Evolutionary conservation across 2,113 vertebrate species (phyloP), one percentile per base, ranked within the genome.

Genomic region (Brachyistius frenatus): DNA sequence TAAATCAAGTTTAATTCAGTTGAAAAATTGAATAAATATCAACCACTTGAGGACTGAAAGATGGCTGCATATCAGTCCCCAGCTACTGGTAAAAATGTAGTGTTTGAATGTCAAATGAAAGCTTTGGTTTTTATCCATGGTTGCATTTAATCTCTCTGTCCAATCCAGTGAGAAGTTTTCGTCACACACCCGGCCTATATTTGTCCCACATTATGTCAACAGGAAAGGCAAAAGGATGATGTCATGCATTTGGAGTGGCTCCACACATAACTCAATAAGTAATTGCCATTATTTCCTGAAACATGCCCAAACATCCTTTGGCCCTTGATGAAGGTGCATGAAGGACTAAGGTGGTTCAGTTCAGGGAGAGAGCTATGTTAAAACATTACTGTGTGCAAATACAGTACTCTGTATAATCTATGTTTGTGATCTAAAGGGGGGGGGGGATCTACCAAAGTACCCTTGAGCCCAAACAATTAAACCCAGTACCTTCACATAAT

Each of bases 161-260:
- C 23, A n/a, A 73, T 23, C 9, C 71, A 68, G 57, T 79, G 61
- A 65, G 15, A 16, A 1, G 15, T 60, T 82, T 87, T 64, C 39
- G 77, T 68, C 37, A 36, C 49, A 50, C 36, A n/a, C 66, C 69
- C 69, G 32, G 31, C 71, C 67, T 83, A 71, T 72, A 78, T 88
- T 85, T 77, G 76, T 86, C 62, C 54, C 37, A 11, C 52, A 57
- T 77, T 76, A 85, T 83, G 86, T 91, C 83, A 89, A 86, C 90
- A 88, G 84, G 87, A 88, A 92, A 86, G 62, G 53, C 72, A 70
- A 78, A 58, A 49, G 54, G 47, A 84, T 90, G 88, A 92, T 88
- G 89, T 91, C 75, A 90, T 89, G 64, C 37, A 2, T 86, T 83
- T 84, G 83, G 74, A 84, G 50, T 61, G 55, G 73, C 72, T 85